Conservation (phyloP, 2,113 vertebrate species). For the Picathartes gymnocephalus region DNA sequence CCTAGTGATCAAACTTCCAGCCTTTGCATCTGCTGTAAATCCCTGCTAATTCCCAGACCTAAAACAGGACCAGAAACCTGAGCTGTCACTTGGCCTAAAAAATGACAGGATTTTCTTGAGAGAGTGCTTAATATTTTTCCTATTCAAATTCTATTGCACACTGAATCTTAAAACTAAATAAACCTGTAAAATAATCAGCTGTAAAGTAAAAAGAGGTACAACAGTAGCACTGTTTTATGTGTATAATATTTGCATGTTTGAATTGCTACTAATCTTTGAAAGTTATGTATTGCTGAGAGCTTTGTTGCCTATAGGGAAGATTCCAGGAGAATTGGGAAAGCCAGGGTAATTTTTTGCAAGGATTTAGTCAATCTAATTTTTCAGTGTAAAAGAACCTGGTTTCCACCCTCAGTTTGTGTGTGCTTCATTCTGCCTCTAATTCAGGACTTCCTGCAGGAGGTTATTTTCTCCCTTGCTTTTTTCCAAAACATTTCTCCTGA, state of each 20-base stretch:
- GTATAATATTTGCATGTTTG: neutral
- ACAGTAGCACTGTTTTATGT: neutral
- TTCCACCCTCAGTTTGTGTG: neutral
- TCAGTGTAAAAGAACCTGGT: neutral
- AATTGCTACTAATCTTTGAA: neutral
- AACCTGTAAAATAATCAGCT: neutral
- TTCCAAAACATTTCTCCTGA: neutral
- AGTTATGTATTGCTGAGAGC: neutral
- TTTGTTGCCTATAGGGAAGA: neutral
- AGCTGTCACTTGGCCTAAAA: neutral
- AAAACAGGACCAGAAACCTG: neutral
- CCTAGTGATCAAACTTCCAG: neutral
- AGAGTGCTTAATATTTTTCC: neutral
- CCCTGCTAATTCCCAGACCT: neutral
- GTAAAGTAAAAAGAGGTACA: neutral
- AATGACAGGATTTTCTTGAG: neutral
- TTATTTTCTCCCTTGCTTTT: neutral
- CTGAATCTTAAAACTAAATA: neutral
- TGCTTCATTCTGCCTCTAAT: neutral
- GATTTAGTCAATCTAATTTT: neutral
- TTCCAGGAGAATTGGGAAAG: neutral
- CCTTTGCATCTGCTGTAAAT: neutral
- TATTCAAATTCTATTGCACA: neutral
- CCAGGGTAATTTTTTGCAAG: neutral
- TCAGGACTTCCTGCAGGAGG: neutral